phyloP scores from a whole-genome alignment of 2,797 vertebrate genomes.

The Thalassophryne amazonica region DNA sequence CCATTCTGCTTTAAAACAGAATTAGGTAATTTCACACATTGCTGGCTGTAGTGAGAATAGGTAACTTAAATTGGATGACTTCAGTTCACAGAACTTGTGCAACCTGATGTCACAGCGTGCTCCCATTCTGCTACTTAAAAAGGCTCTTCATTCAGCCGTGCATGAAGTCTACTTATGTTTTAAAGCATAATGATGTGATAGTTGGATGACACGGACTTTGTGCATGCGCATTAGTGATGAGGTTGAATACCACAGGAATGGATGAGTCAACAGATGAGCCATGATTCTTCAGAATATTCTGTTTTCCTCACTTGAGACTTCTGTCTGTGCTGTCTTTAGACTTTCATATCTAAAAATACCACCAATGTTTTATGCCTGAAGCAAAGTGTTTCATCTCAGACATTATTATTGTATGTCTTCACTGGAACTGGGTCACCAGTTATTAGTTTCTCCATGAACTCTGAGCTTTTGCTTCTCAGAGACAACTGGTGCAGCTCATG shows the following conservation, averaged over 20 bases:
- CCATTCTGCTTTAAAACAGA: constrained; percentile 5
- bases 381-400: constrained; percentile 19
- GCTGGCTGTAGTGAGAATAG: not conserved
- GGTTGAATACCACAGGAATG: not conserved
- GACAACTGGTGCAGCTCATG: not conserved
- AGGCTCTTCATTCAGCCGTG: too few relatives aligned
- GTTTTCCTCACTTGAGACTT: not conserved
- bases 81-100: not conserved
- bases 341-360: constrained; percentile 34
- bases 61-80: not conserved
- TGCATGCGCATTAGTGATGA: too few relatives aligned
- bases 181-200: too few relatives aligned
- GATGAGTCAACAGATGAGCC: constrained; percentile 6
- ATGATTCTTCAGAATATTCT: not conserved
- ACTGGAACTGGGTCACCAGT: constrained; percentile 26
- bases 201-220: too few relatives aligned
- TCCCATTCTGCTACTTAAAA: not conserved
- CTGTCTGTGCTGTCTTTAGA: not conserved
- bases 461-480: constrained; percentile 16
- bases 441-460: constrained; percentile 37
- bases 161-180: not conserved
- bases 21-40: constrained; percentile 19
- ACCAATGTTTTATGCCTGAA: constrained; percentile 1
- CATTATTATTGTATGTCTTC: constrained; percentile 39
- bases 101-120: not conserved